Conservation (phyloP, 2,888 invertebrate species). For the Callinectes sapidus region DNA sequence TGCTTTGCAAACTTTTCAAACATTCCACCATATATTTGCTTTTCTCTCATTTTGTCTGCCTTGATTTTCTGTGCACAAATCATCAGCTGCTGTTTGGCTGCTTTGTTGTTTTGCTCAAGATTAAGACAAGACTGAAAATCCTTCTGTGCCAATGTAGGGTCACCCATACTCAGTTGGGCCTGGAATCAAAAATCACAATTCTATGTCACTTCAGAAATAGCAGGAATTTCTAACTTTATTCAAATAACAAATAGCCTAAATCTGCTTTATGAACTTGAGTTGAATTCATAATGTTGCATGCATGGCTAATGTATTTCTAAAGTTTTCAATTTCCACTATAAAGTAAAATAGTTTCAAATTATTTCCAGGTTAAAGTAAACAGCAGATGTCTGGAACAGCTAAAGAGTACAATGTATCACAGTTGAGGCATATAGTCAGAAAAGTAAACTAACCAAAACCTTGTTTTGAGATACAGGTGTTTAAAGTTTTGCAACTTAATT, state of each 20-base stretch:
- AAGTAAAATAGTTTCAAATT: too few species aligned
- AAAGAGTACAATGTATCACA: neutral
- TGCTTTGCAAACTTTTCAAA: slow-evolving; percentile 88
- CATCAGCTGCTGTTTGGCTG: slow-evolving; percentile 86
- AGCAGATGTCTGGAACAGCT: too few species aligned
- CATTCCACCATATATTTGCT: slow-evolving; percentile 93
- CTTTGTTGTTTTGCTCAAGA: slow-evolving; percentile 90
- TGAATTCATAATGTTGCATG: neutral
- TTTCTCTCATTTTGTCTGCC: slow-evolving; percentile 87
- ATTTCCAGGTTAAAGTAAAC: too few species aligned
- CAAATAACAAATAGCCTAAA: neutral
- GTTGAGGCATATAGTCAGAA: too few species aligned
- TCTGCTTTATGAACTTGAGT: too few species aligned
- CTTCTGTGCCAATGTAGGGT: slow-evolving; percentile 85
- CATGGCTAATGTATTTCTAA: neutral
- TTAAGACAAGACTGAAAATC: slow-evolving; percentile 87
- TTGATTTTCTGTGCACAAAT: slow-evolving; percentile 85
- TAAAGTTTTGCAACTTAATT: too few species aligned
- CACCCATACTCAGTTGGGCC: slow-evolving; percentile 85
- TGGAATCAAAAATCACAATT: slow-evolving; percentile 73
- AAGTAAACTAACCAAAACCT: too few species aligned
- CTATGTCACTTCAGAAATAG: neutral
- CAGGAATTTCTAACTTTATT: neutral
- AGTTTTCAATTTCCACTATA: neutral
- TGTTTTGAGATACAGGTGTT: too few species aligned